Evolutionary conservation across 2,888 invertebrate species (phyloP).

Genomic region (Acronicta psi): DNA sequence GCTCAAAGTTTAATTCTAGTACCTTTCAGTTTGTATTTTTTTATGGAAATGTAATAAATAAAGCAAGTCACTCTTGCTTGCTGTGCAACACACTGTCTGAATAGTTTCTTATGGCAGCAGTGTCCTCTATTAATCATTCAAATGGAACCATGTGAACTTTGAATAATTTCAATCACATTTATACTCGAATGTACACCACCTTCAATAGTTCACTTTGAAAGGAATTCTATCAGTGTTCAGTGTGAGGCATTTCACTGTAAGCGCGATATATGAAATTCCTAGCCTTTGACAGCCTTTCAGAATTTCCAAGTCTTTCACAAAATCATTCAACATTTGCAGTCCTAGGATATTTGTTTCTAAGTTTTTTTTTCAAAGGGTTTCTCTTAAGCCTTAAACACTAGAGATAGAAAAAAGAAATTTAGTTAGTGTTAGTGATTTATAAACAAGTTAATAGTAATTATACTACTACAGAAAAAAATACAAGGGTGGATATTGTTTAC

Average conservation of each 20-base stretch:
- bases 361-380: background rate
- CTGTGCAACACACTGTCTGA: background rate
- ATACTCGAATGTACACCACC: constrained; percentile 18
- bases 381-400: too few species aligned
- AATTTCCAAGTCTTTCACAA: constrained; percentile 31
- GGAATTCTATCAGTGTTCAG: constrained; percentile 51
- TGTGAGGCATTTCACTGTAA: constrained; percentile 41
- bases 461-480: too few species aligned
- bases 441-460: too few species aligned
- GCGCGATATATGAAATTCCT: constrained; percentile 54
- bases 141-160: background rate
- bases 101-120: too few species aligned
- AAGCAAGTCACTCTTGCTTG: background rate
- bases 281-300: constrained; percentile 46
- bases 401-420: too few species aligned
- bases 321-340: constrained; percentile 29
- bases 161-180: constrained; percentile 28
- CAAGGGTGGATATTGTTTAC: too few species aligned
- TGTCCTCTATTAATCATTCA: constrained; percentile 2
- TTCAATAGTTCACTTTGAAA: constrained; percentile 38
- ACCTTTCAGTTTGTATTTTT: too few species aligned
- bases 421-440: too few species aligned
- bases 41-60: constrained; percentile 5
- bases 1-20: constrained; percentile 6
- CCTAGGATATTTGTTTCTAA: constrained; percentile 7